These are phyloP conservation scores for Allophyes oxyacanthae DNA, from an alignment of 2,888 invertebrate species.

Conservation along the genomic window DNA sequence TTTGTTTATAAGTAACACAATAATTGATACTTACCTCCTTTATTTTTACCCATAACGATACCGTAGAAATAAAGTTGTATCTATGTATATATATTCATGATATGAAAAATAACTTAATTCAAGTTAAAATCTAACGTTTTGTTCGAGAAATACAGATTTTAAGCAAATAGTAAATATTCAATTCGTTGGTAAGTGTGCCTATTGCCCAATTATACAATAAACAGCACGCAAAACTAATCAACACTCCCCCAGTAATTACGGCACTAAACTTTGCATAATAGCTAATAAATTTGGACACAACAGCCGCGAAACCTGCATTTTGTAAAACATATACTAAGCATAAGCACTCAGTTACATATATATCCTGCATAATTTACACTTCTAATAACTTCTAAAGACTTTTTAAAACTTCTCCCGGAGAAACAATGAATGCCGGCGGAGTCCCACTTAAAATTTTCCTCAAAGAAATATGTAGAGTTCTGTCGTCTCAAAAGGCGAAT, in stretches of 20 bases:
- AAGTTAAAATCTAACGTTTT: neutral
- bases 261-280: constrained; percentile 57
- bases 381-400: constrained; percentile 62
- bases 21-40: neutral
- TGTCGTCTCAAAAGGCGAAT: constrained; percentile 69
- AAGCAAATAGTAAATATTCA: constrained; percentile 23
- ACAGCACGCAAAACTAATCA: constrained; percentile 56
- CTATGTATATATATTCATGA: too few relatives aligned
- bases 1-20: neutral
- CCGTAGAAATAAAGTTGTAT: too few relatives aligned
- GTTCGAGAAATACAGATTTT: neutral
- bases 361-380: constrained; percentile 52
- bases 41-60: too few relatives aligned
- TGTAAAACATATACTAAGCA: constrained; percentile 31
- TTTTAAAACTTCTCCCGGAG: constrained; percentile 60
- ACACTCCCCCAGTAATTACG: constrained; percentile 54
- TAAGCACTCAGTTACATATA: constrained; percentile 34
- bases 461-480: constrained; percentile 73
- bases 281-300: constrained; percentile 55
- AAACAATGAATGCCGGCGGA: constrained; percentile 62
- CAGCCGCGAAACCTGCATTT: constrained; percentile 46
- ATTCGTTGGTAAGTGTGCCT: constrained; percentile 30
- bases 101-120: neutral
- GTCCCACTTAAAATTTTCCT: constrained; percentile 68
- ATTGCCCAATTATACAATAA: constrained; percentile 44